A percentile compares a stretch with the other conserved stretches of the same genome.
These are phyloP conservation scores for Drosophila nasuta DNA, from an alignment of 1,140 invertebrate genomes.

Conservation along the genomic window DNA sequence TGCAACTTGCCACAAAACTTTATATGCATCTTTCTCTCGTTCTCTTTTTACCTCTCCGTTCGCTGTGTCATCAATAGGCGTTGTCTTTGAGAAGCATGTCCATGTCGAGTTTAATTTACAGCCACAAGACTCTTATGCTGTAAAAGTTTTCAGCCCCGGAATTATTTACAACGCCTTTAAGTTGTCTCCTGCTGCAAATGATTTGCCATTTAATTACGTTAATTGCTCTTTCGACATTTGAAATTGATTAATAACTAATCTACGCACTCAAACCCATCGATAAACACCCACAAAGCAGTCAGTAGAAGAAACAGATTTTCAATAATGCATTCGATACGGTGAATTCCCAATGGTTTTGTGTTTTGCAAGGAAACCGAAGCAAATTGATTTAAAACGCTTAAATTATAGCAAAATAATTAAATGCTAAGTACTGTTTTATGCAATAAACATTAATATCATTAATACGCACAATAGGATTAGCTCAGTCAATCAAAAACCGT, in stretches of 20 bases:
- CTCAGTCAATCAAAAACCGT: not conserved
- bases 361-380: not conserved
- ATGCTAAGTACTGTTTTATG: conserved; percentile 16
- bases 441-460: conserved; percentile 5
- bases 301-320: conserved; percentile 16
- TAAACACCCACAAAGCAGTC: conserved; percentile 10
- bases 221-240: conserved; percentile 52
- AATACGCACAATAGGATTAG: not conserved
- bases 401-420: conserved; percentile 25
- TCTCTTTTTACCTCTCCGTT: not conserved
- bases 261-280: not conserved
- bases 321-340: conserved; percentile 35
- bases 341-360: conserved; percentile 26
- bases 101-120: conserved; percentile 18
- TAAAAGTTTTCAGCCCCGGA: conserved; percentile 22
- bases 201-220: conserved; percentile 46
- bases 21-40: conserved; percentile 39
- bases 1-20: conserved; percentile 56
- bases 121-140: not conserved
- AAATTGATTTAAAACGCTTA: conserved; percentile 40
- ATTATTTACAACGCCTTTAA: conserved; percentile 38
- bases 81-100: conserved; percentile 6
- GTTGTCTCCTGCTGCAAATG: conserved; percentile 19
- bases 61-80: conserved; percentile 30
- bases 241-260: conserved; percentile 38